phyloP scores from a whole-genome alignment of 1,140 invertebrate species.

The Cheumatopsyche charites region DNA sequence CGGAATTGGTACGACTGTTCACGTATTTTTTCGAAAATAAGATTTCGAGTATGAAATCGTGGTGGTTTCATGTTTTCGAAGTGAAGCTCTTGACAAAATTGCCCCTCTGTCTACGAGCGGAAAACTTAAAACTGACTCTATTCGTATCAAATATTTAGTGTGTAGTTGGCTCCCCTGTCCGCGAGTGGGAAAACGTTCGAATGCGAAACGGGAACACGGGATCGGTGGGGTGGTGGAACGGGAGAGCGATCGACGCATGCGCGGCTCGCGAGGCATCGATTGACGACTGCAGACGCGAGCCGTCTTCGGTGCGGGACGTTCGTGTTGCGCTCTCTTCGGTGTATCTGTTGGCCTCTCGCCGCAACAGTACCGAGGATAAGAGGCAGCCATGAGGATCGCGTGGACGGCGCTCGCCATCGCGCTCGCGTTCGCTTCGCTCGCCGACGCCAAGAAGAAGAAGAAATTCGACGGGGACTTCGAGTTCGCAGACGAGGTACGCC shows the following conservation, averaged over 20 bases:
- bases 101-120: no score
- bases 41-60: no score
- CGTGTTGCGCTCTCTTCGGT: slow-evolving; percentile 16
- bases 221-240: not conserved
- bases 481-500: slow-evolving; percentile 69
- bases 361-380: slow-evolving; percentile 28
- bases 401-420: slow-evolving; percentile 55
- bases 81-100: no score
- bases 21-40: no score
- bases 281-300: slow-evolving; percentile 45
- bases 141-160: no score
- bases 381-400: slow-evolving; percentile 54
- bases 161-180: not conserved
- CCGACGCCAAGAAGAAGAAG: slow-evolving; percentile 63
- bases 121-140: no score
- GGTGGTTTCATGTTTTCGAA: no score
- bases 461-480: slow-evolving; percentile 74
- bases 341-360: slow-evolving; percentile 26
- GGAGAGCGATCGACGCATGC: not conserved
- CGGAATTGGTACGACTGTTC: no score
- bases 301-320: not conserved
- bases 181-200: not conserved
- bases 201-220: not conserved
- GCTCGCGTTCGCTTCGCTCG: slow-evolving; percentile 53
- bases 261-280: slow-evolving; percentile 34